phyloP scores from a whole-genome alignment of 2,888 invertebrate species.

The Oligia fasciuncula region DNA sequence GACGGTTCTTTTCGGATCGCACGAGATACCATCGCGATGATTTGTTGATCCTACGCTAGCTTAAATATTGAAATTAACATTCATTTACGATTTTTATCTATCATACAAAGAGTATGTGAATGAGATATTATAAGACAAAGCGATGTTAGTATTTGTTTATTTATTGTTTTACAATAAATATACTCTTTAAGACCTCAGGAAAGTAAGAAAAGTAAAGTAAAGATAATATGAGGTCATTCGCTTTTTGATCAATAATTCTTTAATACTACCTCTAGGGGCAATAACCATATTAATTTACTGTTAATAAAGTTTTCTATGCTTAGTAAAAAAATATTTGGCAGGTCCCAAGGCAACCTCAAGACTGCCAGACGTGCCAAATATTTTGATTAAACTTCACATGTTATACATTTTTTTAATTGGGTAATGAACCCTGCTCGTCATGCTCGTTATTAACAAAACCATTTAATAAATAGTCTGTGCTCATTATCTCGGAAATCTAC shows the following conservation, averaged over 20 bases:
- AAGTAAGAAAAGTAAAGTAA: neutral
- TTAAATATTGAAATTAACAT: constrained; percentile 89
- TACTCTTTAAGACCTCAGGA: neutral
- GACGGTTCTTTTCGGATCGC: constrained; percentile 85
- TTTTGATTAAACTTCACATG: neutral
- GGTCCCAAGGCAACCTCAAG: neutral
- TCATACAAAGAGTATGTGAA: constrained; percentile 64
- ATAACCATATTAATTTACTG: too few relatives aligned
- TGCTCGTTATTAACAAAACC: constrained; percentile 14
- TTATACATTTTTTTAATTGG: neutral
- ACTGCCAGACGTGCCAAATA: constrained; percentile 9
- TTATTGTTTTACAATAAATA: constrained; percentile 43
- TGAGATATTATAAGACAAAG: constrained; percentile 65
- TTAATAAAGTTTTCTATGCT: neutral
- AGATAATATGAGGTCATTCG: neutral
- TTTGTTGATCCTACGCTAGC: constrained; percentile 87
- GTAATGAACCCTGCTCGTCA: neutral
- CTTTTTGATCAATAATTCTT: neutral
- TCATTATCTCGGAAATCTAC: constrained; percentile 13
- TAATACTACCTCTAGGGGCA: neutral
- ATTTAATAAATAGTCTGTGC: constrained; percentile 17
- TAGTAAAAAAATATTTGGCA: neutral
- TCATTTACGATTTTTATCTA: constrained; percentile 86
- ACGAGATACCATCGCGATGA: constrained; percentile 88
- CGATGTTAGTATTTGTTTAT: constrained; percentile 53